Base-by-base conservation (phyloP, 35 echinoderm and acorn worm species). In the Amphiura filiformis region DNA sequence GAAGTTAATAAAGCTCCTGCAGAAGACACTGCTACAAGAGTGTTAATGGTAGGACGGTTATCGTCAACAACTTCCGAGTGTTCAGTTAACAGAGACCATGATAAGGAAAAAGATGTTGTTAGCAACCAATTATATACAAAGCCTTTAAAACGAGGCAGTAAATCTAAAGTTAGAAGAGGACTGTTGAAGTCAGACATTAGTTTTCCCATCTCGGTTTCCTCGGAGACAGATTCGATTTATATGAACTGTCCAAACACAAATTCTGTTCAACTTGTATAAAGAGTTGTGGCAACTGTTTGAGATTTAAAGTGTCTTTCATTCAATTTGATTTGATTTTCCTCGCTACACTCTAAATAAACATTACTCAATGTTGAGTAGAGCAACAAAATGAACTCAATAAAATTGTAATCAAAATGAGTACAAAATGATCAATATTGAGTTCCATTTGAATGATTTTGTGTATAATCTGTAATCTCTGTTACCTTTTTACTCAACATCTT, bases 1-100 rank as follows among this genome's bases (percentile, higher is more conserved):
- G 44, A 34, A 1, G 56, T 34, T 1, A 37, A 61, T 18, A 22
- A 83, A 49, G 39, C 40, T 20, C 9, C 36, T 33, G 9, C 83
- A 3, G 83, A 85, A 23, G 23, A 65, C 14, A 34, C 49, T 32
- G 79, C 36, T 18, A 65, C 83, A 13, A 37, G 83, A 13, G 83
- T 85, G 22, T 34, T 61, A 37, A 61, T 85, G 14, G 83, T 85
- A 0, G 52, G 83, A 65, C 47, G 83, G 15, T 61, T 85, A 65
- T 85, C 83, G 13, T 85, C 47, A 36, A 56, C 56, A 32, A 70
- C 61, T 2, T 70, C 61, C 26, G 61, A 18, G 2, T 9, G 5
- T 47, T 70, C 61, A 13, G 61, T 13, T 15, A 18, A 18, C 4
- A 26, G 3, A 70, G 61, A 70, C 28, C 15, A 70, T 30, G 38